Evolutionary conservation across 2,113 vertebrate genomes (phyloP), one percentile per base, ranked within the genome.

Genomic region (Bubalus kerabau): DNA sequence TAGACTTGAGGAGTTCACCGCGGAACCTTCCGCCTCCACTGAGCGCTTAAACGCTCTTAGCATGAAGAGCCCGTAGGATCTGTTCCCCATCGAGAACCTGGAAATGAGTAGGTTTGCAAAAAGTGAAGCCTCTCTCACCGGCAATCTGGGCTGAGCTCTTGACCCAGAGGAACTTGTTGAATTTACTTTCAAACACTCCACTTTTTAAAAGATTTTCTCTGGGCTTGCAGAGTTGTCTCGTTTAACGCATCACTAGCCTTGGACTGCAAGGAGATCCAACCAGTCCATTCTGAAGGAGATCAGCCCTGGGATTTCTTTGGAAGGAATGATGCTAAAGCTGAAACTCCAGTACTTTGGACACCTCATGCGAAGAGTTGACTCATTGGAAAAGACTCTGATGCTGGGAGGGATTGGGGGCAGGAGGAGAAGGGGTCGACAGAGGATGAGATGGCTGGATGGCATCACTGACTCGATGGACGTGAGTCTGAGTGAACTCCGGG

Each of bases 61-160:
- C 81, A 80, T 91, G 36, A 96, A 89, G 82, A 97, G 19, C 43
- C 78, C 81, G 81, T 54, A 96, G 71, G 64, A 52, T 87, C 64
- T 90, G 89, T 83, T 94, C 81, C 86, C 92, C 84, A 86, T 78
- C 2, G 52, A 98, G 84, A 95, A 59, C 90, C 80, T 90, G n/a
- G 36, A 97, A 98, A 97, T 96, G 87, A 97, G 87, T 36, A 96
- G 64, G 48, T 95, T 93, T 94, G 32, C 84, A 97, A 90, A 90
- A 91, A 92, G 54, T 43, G 30, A 95, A 96, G 91, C 71, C 71
- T 97, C 80, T 97, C 60, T 43, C 90, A 64, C 76, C 23, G 2
- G 64, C 54, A 67, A 64, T 86, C 84, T 95, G 30, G 93, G 62
- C n/a, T 62, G 84, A 97, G 90, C 7, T 43, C 87, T 95, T 96